Percentiles rank a stretch among this genome's conserved stretches.
These are phyloP conservation scores for Thymallus thymallus DNA, from an alignment of 2,113 vertebrate genomes.

Conservation along the genomic window DNA sequence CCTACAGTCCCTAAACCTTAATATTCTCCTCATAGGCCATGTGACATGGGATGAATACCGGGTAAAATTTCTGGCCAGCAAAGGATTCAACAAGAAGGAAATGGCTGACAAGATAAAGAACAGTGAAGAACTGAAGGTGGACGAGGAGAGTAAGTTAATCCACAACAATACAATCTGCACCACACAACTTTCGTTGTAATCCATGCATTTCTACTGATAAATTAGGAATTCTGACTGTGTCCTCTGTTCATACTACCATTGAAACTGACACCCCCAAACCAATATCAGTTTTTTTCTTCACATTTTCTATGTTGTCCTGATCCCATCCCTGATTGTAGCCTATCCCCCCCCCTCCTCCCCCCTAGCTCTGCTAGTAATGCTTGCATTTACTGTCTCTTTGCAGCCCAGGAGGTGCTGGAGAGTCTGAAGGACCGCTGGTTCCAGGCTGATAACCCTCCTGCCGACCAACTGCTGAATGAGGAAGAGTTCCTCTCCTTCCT, in stretches of 20 bases:
- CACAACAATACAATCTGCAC: background rate
- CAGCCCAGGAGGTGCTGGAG: constrained; percentile 94
- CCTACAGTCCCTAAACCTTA: background rate
- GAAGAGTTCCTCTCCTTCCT: constrained; percentile 93
- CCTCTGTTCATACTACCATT: background rate
- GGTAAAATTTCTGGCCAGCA: constrained; percentile 91
- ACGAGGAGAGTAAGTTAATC: constrained; percentile 91
- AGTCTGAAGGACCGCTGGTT: constrained; percentile 97
- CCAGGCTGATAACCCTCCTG: constrained; percentile 89
- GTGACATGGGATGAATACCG: constrained; percentile 96
- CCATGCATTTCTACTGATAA: background rate
- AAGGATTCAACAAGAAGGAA: constrained; percentile 89
- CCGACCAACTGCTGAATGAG: constrained; percentile 86
- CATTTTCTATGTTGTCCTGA: too few relatives aligned
- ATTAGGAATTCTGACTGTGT: too few relatives aligned
- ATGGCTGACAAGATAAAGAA: constrained; percentile 86
- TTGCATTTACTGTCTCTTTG: background rate
- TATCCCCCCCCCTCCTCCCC: background rate
- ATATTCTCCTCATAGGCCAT: constrained; percentile 66
- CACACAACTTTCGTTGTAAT: background rate
- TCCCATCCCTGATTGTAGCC: background rate
- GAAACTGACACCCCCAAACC: background rate
- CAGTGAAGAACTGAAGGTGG: constrained; percentile 89
- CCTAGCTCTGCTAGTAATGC: background rate
- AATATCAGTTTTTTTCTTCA: too few relatives aligned